These are phyloP conservation scores for Parotocinclus haroldoi DNA, from an alignment of 2,797 vertebrate species.

Conservation along the genomic window DNA sequence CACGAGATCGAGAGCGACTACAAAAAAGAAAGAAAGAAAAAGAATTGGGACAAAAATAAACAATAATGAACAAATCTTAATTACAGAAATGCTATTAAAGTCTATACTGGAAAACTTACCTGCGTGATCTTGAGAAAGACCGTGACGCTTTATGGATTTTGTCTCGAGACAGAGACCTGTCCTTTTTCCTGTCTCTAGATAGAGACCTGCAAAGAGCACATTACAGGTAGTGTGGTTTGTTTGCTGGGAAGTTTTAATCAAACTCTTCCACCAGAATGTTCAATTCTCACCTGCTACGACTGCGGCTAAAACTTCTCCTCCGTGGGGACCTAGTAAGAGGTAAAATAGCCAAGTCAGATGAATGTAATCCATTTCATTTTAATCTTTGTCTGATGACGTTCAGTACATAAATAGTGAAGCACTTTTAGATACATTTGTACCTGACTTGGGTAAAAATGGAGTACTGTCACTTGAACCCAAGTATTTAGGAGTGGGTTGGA, in stretches of 20 bases:
- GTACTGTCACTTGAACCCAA: background rate
- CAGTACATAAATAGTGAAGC: constrained; percentile 5
- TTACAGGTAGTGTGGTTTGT: background rate
- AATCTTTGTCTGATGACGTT: constrained; percentile 1
- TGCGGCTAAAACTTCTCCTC: constrained; percentile 90
- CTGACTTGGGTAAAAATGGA: background rate
- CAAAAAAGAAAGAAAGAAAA: constrained; percentile 35
- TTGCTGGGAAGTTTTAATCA: background rate
- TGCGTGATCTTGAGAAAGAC: constrained; percentile 92
- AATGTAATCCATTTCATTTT: background rate
- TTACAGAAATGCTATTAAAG: background rate
- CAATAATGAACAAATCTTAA: background rate
- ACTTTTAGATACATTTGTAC: background rate
- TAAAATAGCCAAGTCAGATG: constrained; percentile 39
- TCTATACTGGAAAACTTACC: constrained; percentile 62
- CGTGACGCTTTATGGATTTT: constrained; percentile 90
- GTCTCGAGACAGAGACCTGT: constrained; percentile 89
- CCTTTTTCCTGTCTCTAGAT: constrained; percentile 90
- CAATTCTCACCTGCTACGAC: constrained; percentile 86
- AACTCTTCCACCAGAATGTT: background rate
- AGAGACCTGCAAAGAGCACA: constrained; percentile 75
- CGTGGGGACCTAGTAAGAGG: constrained; percentile 80
- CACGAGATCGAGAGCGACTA: constrained; percentile 90
- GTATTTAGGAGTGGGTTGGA: background rate
- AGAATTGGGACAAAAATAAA: background rate